These are phyloP conservation scores for Diadumene lineata DNA, from an alignment of 92 coral and sea anemone species.

Conservation along the genomic window DNA sequence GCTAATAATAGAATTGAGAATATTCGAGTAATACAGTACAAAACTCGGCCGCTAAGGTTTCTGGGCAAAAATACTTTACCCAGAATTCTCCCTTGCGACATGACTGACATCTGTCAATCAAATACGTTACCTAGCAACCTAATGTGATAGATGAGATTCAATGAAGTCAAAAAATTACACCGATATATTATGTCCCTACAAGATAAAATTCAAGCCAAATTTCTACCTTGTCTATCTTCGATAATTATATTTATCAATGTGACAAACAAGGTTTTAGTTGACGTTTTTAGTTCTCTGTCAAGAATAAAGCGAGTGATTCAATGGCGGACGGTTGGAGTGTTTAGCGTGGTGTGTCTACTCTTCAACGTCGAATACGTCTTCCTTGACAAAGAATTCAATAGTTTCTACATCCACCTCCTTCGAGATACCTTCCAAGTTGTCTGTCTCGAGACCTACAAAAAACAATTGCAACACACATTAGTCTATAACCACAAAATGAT, in stretches of 20 bases:
- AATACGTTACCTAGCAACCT: background rate
- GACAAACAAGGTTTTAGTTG: background rate
- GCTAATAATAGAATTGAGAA: no score
- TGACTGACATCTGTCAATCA: background rate
- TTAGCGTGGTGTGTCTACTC: constrained; percentile 44
- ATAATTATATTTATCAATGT: no score
- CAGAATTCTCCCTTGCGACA: background rate
- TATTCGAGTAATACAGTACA: background rate
- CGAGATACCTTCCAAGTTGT: constrained; percentile 77
- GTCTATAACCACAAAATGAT: background rate
- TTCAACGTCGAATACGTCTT: constrained; percentile 87
- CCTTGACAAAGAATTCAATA: constrained; percentile 99
- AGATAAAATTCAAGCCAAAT: background rate
- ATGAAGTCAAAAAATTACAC: no score
- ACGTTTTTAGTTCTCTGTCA: background rate
- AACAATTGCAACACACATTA: background rate
- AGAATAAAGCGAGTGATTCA: constrained; percentile 38
- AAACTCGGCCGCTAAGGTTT: background rate
- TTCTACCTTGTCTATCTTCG: background rate
- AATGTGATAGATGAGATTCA: no score
- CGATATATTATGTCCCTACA: no score
- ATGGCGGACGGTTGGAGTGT: constrained; percentile 54
- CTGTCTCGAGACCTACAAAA: constrained; percentile 81
- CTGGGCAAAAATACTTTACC: background rate
- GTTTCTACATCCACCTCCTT: constrained; percentile 96